These are phyloP conservation scores for Mechanitis mazaeus DNA, from an alignment of 2,888 invertebrate genomes.

Conservation along the genomic window DNA sequence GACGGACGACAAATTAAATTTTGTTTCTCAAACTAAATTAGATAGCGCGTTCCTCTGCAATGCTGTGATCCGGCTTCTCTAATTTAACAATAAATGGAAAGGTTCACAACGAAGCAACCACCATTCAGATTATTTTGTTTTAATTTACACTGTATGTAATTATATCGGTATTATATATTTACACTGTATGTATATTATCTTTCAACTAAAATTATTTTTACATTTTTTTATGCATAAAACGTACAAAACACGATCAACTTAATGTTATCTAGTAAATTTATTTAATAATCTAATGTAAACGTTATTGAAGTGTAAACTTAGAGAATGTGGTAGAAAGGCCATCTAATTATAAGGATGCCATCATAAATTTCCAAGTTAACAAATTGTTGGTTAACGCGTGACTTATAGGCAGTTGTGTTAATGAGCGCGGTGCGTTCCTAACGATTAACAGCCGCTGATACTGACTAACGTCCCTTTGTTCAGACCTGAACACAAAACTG, in stretches of 20 bases:
- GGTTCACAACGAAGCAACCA: conserved; percentile 21
- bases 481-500: too few relatives aligned
- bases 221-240: too few relatives aligned
- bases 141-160: not conserved
- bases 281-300: too few relatives aligned
- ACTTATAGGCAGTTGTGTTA: conserved; percentile 4
- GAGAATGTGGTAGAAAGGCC: not conserved
- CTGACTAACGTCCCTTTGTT: not conserved
- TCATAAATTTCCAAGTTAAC: conserved; percentile 3
- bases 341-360: not conserved
- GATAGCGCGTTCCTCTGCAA: conserved; percentile 14
- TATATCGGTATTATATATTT: not conserved
- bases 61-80: not conserved
- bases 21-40: conserved; percentile 27
- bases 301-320: too few relatives aligned
- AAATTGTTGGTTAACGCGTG: conserved; percentile 3
- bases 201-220: too few relatives aligned
- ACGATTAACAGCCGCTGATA: conserved; percentile 1
- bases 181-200: too few relatives aligned
- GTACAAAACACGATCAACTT: too few relatives aligned
- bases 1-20: conserved; percentile 27
- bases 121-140: conserved; percentile 21
- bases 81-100: conserved; percentile 14
- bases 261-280: too few relatives aligned
- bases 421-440: conserved; percentile 1